Evolutionary conservation across 2,888 invertebrate genomes (phyloP).

Genomic region (Euclidia mi): DNA sequence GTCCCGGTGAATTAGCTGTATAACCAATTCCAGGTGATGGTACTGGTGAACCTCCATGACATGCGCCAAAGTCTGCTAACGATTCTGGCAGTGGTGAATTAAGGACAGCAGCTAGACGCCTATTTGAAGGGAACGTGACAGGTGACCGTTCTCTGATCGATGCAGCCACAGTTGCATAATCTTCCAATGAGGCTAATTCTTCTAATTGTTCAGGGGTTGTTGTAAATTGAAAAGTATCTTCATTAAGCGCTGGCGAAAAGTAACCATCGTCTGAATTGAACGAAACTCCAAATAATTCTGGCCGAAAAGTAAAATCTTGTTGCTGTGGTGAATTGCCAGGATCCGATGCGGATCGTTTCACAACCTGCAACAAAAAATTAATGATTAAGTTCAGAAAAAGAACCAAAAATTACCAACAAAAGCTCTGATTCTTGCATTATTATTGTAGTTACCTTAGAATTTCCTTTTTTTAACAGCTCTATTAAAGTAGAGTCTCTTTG

Average conservation of each 20-base stretch:
- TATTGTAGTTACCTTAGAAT: constrained; percentile 79
- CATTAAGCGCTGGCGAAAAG: constrained; percentile 92
- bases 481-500: constrained; percentile 95
- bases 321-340: constrained; percentile 91
- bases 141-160: constrained; percentile 90
- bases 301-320: constrained; percentile 90
- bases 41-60: constrained; percentile 91
- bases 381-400: constrained; percentile 7
- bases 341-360: constrained; percentile 93
- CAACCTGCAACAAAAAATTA: constrained; percentile 78
- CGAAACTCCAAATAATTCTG: constrained; percentile 91
- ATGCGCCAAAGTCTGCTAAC: constrained; percentile 95
- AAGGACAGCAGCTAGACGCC: constrained; percentile 93
- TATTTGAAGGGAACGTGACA: constrained; percentile 91
- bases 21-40: constrained; percentile 89
- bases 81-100: constrained; percentile 95
- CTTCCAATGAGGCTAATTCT: constrained; percentile 91
- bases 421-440: background rate
- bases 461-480: constrained; percentile 93
- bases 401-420: background rate
- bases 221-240: constrained; percentile 93
- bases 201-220: constrained; percentile 91
- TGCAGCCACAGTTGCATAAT: constrained; percentile 90
- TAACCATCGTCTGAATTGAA: constrained; percentile 92
- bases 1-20: constrained; percentile 90